Evolutionary conservation across 2,797 vertebrate genomes (phyloP), one percentile per base, ranked within the genome.

Genomic region (Sebastiscus albofasciatus): DNA sequence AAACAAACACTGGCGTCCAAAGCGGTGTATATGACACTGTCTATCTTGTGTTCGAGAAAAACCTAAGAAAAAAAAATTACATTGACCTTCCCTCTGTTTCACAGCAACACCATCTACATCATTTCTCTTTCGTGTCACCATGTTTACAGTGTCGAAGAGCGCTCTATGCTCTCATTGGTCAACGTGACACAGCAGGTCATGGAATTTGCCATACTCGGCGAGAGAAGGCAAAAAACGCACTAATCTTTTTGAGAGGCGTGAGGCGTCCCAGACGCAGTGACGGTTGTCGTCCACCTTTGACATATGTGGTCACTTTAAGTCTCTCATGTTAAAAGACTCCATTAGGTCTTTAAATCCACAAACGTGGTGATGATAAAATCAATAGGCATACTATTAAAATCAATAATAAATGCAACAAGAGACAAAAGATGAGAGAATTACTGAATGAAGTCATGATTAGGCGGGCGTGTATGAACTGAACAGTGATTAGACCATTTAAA

Each of bases 401-500:
- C 26, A 60, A 39, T 8, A 31, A 65, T 39, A 39, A 65, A 16
- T 26, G n/a, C 31, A 77, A 10, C 26, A 26, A 7, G 6, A 18
- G 72, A 81, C 33, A 61, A 61, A 27, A 29, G 33, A 27, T 62
- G 10, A 62, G n/a, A 31, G 18, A 26, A n/a, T 59, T 71, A 9
- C 33, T 69, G 31, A 54, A n/a, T 72, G 14, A 26, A 69, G 59
- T 67, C 29, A 46, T 67, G 36, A 64, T 80, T n/a, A 72, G 3
- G 20, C 12, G 27, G 56, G 33, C 29, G 27, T 58, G 18, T 58
- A 42, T 55, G 55, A 80, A 67, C n/a, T 33, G 20, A 82, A 59
- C 39, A 64, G 56, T 75, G 62, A 87, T 74, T 64, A 61, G 42
- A 72, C 9, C 58, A 67, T 73, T 56, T 33, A 34, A 72, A 72